Percentiles rank a stretch among this genome's conserved stretches.
Evolutionary conservation across 2,113 vertebrate genomes (phyloP).

Genomic region (Pandion haliaetus): DNA sequence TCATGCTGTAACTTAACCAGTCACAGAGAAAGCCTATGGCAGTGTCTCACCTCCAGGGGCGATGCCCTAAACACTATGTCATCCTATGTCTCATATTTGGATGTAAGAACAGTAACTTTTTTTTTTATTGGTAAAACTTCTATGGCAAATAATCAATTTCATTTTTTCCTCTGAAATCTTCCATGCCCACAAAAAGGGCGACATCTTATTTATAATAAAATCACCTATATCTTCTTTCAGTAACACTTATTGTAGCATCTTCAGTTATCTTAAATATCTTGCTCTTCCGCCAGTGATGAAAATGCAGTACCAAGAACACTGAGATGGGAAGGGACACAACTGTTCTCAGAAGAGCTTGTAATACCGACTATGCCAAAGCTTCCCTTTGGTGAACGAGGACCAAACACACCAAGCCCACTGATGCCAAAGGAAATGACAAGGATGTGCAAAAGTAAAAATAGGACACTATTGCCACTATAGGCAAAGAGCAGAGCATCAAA

Average conservation of each 20-base stretch:
- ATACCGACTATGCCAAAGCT: background rate
- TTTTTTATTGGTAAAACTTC: background rate
- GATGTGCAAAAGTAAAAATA: background rate
- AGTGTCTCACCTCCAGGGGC: background rate
- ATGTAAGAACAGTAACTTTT: background rate
- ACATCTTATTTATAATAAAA: background rate
- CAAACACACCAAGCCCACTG: background rate
- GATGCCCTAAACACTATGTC: background rate
- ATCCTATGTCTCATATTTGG: background rate
- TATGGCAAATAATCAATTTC: background rate
- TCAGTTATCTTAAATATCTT: background rate
- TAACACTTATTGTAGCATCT: background rate
- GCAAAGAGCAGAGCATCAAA: background rate
- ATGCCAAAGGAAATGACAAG: background rate
- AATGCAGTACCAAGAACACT: background rate
- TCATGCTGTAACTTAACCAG: background rate
- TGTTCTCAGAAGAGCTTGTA: background rate
- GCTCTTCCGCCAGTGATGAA: background rate
- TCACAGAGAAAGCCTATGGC: background rate
- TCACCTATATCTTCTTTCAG: background rate
- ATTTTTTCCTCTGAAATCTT: background rate
- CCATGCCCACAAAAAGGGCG: background rate
- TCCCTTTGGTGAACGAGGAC: background rate
- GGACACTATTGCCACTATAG: background rate
- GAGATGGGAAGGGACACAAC: background rate